A percentile compares a stretch with the other conserved stretches of the same genome.
phyloP scores from a whole-genome alignment of 2,797 vertebrate species.

The Coendou prehensilis region DNA sequence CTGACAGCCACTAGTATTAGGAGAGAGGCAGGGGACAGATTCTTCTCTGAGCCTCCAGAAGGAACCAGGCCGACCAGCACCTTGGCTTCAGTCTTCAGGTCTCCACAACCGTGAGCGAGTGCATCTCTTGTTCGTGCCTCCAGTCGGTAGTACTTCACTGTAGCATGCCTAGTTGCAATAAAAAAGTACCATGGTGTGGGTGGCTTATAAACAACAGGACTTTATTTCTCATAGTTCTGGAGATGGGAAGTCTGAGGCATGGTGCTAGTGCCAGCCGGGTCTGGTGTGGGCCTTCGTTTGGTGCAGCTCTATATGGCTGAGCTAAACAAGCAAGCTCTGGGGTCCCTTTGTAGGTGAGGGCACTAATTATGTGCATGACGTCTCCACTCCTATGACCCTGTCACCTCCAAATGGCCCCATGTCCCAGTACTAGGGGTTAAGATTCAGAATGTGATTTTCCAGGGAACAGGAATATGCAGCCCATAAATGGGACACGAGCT shows the following conservation, averaged over 20 bases:
- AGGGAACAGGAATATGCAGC: neutral
- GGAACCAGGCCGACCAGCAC: neutral
- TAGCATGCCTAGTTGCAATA: no score
- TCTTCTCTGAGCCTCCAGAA: neutral
- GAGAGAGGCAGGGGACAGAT: neutral
- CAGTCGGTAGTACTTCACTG: neutral
- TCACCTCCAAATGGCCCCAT: neutral
- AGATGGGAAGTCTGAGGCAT: neutral
- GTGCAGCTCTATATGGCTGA: no score
- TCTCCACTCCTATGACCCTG: neutral
- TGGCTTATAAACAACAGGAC: no score
- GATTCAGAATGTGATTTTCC: neutral
- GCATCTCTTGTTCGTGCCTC: neutral
- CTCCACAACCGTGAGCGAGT: neutral
- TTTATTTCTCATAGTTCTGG: neutral
- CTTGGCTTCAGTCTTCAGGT: neutral
- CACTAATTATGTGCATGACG: no score
- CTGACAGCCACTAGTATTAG: no score
- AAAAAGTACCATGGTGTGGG: neutral
- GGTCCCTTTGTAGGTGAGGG: neutral
- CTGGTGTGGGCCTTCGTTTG: neutral
- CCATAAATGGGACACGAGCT: neutral
- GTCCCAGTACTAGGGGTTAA: neutral
- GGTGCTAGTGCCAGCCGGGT: neutral
- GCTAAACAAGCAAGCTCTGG: neutral